Conservation (phyloP, 2,113 vertebrate genomes). For the Bubalus kerabau region DNA sequence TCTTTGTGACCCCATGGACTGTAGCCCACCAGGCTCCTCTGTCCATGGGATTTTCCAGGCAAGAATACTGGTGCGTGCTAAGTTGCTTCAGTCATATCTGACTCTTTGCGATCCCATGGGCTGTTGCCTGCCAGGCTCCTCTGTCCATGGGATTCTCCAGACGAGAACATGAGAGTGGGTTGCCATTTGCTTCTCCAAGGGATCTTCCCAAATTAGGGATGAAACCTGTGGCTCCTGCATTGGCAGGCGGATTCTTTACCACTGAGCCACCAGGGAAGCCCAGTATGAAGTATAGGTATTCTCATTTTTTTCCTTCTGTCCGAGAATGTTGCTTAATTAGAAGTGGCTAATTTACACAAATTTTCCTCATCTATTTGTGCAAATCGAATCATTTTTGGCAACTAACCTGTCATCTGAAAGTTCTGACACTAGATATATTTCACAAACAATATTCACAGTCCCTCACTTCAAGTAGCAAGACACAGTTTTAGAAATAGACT, state of each 20-base stretch:
- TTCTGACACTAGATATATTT: neutral
- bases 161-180: neutral
- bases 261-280: neutral
- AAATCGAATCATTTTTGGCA: neutral
- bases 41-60: neutral
- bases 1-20: neutral
- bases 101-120: neutral
- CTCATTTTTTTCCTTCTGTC: neutral
- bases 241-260: neutral
- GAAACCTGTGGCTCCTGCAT: neutral
- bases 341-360: neutral
- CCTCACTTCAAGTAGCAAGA: neutral
- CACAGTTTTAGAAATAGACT: conserved; percentile 6
- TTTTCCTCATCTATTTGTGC: neutral
- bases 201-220: neutral
- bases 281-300: neutral
- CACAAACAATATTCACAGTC: neutral
- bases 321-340: neutral
- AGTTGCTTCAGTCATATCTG: neutral
- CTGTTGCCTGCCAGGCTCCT: neutral
- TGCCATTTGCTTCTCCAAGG: neutral
- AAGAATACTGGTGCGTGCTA: neutral
- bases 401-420: neutral
- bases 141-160: neutral
- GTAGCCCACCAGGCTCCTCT: neutral